Base-by-base conservation (phyloP, 2,797 vertebrate genomes). In the Acestrorhynchus altus region DNA sequence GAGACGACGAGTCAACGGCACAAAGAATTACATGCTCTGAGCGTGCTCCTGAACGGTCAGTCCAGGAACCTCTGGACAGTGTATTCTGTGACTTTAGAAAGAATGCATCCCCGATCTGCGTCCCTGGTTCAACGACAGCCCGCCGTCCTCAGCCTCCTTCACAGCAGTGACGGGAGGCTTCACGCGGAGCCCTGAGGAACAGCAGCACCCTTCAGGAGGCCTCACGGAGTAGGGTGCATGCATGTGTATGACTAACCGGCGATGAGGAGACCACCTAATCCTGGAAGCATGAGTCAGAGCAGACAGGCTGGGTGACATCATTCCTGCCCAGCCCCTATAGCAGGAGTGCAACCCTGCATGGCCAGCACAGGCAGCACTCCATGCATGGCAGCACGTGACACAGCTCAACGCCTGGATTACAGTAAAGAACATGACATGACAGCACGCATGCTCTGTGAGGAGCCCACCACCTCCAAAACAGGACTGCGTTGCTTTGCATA, bases 231-330 rank as follows among this genome's bases (percentile, higher is more conserved):
- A n/a, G 73, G 40, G n/a, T 68, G 39, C 20, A 52, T 24, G 68
- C 20, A 52, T 24, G n/a, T 61, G 75, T 56, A 83, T 90, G 88
- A 90, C 81, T 86, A 86, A 87, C 82, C 68, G 80, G 80, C 71
- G 77, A 64, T 83, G 86, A 89, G 85, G 77, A 85, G 85, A 85
- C 78, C 81, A 86, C 86, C 89, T 86, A 86, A 93, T 88, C 91
- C 89, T 90, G 90, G 89, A 92, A 88, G 86, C 42, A 86, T 94
- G 94, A 95, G 83, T 95, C 94, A 94, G 79, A 84, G 88, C 70
- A 81, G 70, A 67, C 87, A 90, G 83, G 77, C 79, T 82, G 84
- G 86, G 81, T 94, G 92, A 95, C 93, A 92, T 94, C 93, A 94
- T 91, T 80, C 88, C 88, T 86, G 89, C 86, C 77, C 57, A 15